Base-by-base conservation (phyloP, 2,113 vertebrate species). In the Sigmodon hispidus region DNA sequence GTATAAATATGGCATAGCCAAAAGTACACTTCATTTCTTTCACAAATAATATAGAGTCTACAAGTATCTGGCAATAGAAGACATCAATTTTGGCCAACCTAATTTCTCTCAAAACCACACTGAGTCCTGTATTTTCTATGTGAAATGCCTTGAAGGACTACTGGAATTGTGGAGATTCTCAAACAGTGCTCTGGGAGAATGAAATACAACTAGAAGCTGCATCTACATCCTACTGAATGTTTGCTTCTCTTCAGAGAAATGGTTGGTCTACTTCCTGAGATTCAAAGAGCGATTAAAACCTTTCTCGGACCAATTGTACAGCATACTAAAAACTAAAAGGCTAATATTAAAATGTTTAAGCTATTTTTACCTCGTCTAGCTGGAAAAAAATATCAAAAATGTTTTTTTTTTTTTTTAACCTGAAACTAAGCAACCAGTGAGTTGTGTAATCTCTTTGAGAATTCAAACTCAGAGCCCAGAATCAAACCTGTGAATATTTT, bases 381-480 rank as follows among this genome's bases (percentile, higher is more conserved):
- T 45, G 24, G 77, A 90, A 69, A 90, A 57, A 59, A 48, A 40
- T 10, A 76, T 57, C 12, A 57, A 48, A 63, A 94, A 55, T 65
- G 43, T 7, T 63, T 69, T 43, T 59, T 79, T 43, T 59, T 79
- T n/a, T 45, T 79, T 65, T 79, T 48, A 77, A 70, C 69, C 45
- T 91, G 57, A 87, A 87, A 22, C 93, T 80, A 94, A 91, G 59
- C 63, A 89, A 93, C 16, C 93, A 29, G 15, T n/a, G 52, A 91
- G 90, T 83, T 43, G 73, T 86, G 34, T 45, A 75, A 94, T 48
- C 95, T 96, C 75, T 75, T 3, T 36, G 83, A 87, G 67, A 95
- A 96, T 90, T 88, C 80, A 89, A 94, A 95, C 70, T 95, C 72
- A n/a, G 40, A 87, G 90, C 52, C 67, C 92, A 55, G 73, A 70